Evolutionary conservation across 2,888 invertebrate genomes (phyloP).

Genomic region (Lithophane semibrunnea): DNA sequence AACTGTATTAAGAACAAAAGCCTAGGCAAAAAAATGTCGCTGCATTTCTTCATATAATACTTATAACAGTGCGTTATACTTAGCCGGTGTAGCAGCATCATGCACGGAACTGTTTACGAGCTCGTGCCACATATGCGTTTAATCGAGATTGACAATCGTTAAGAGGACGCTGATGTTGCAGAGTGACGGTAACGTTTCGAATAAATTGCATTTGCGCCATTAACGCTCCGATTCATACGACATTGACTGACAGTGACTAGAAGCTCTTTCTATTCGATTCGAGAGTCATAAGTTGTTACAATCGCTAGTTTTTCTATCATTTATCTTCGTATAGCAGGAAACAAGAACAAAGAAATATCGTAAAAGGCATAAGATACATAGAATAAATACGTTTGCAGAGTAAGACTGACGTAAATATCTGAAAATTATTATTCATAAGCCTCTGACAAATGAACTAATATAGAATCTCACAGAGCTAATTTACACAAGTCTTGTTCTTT

Average conservation of each 20-base stretch:
- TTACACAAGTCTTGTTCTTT: constrained; percentile 35
- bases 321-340: constrained; percentile 37
- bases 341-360: constrained; percentile 33
- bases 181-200: constrained; percentile 50
- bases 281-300: constrained; percentile 48
- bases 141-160: constrained; percentile 63
- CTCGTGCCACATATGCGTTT: constrained; percentile 47
- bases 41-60: constrained; percentile 12
- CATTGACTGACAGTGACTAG: constrained; percentile 55
- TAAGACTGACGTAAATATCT: constrained; percentile 40
- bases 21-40: constrained; percentile 11
- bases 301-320: constrained; percentile 41
- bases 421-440: constrained; percentile 49
- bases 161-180: constrained; percentile 41
- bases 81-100: constrained; percentile 20
- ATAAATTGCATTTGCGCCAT: constrained; percentile 60
- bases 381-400: constrained; percentile 27
- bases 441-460: constrained; percentile 35
- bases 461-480: constrained; percentile 34
- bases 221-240: constrained; percentile 47
- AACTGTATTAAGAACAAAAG: background rate
- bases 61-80: constrained; percentile 45
- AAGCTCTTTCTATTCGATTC: constrained; percentile 52
- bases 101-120: constrained; percentile 37
- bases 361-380: constrained; percentile 7